phyloP scores from a whole-genome alignment of 2,113 vertebrate genomes.

The Ptilorrhoa leucosticta region DNA sequence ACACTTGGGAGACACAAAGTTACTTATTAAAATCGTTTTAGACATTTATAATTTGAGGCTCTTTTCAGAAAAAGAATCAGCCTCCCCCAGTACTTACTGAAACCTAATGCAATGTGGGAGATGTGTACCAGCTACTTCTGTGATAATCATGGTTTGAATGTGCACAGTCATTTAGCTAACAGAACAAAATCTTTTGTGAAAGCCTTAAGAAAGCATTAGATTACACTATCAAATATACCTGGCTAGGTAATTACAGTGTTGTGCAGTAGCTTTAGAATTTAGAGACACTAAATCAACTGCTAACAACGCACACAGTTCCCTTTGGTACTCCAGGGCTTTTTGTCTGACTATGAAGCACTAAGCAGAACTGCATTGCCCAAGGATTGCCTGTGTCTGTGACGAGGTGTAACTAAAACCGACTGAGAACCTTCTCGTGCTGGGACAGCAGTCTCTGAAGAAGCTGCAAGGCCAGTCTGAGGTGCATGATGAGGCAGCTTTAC shows the following conservation, averaged over 20 bases:
- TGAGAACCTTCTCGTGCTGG: not conserved
- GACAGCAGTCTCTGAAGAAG: not conserved
- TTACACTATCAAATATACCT: slow-evolving; percentile 2
- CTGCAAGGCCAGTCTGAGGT: not conserved
- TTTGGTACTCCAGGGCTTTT: not conserved
- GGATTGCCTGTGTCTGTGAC: not conserved
- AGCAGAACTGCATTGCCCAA: not conserved
- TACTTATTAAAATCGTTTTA: not conserved
- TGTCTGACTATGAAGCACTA: not conserved
- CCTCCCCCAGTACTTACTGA: not conserved
- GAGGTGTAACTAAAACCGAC: not conserved
- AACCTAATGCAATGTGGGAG: not conserved
- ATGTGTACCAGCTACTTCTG: not conserved
- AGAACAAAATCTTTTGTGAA: not conserved
- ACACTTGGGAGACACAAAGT: not conserved
- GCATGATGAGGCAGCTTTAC: not conserved
- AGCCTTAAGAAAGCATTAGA: not conserved
- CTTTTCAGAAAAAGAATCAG: not conserved
- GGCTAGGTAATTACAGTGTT: not conserved
- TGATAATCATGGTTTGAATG: not conserved
- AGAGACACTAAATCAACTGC: not conserved
- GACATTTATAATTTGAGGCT: not conserved
- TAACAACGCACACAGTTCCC: not conserved
- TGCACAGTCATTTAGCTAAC: not conserved
- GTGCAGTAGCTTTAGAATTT: not conserved